Percentiles rank a stretch among this genome's conserved stretches.
phyloP scores from a whole-genome alignment of 2,797 vertebrate genomes.

The Paedocypris micromegethes region DNA sequence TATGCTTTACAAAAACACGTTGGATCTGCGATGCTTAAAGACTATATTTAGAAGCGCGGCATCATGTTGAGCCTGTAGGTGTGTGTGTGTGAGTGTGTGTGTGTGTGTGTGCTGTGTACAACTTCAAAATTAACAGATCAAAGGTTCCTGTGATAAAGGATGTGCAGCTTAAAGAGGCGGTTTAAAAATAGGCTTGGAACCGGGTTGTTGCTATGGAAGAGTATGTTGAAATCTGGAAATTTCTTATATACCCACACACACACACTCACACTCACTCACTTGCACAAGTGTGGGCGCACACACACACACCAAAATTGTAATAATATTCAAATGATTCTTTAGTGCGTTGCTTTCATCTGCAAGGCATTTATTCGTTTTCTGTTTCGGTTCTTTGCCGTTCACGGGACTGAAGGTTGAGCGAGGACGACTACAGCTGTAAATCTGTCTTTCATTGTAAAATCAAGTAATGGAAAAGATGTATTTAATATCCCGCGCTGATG shows the following conservation, averaged over 20 bases:
- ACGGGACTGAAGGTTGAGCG: no score
- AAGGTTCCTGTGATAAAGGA: constrained; percentile 24
- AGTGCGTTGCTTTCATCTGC: no score
- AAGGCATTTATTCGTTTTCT: no score
- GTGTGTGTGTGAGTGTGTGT: constrained; percentile 18
- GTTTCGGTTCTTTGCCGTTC: no score
- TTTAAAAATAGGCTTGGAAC: constrained; percentile 41
- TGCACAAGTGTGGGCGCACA: not conserved
- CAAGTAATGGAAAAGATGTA: no score
- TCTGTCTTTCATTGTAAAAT: no score
- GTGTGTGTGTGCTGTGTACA: not conserved
- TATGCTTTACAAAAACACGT: no score
- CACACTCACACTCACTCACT: constrained; percentile 9
- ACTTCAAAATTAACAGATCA: constrained; percentile 15
- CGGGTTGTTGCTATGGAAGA: constrained; percentile 49
- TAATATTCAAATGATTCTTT: not conserved
- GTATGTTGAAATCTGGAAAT: constrained; percentile 32
- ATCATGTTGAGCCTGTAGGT: constrained; percentile 15
- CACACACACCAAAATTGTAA: not conserved
- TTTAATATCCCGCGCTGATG: no score
- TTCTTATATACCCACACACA: constrained; percentile 30
- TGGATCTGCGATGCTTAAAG: no score
- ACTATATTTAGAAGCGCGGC: not conserved
- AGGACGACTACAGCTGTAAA: no score
- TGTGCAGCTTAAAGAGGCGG: constrained; percentile 5